Evolutionary conservation across 1,140 invertebrate genomes (phyloP).

Genomic region (Latrodectus geometricus): DNA sequence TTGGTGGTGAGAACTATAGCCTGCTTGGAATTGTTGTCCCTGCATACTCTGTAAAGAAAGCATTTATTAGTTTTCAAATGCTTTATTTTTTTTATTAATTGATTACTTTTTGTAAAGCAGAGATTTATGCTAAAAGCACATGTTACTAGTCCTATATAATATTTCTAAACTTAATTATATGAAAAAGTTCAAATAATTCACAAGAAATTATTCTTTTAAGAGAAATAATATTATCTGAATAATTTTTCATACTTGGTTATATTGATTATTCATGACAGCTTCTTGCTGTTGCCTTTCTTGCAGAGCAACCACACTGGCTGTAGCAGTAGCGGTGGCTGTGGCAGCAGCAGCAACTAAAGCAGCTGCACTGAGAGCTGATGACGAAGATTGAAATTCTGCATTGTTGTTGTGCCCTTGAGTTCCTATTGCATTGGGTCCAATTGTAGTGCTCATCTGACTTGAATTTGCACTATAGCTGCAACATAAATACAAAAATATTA

Average conservation of each 20-base stretch:
- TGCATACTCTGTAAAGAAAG: slow-evolving; percentile 45
- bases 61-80: too few species aligned
- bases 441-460: slow-evolving; percentile 33
- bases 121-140: too few species aligned
- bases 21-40: slow-evolving; percentile 56
- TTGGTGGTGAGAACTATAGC: slow-evolving; percentile 43
- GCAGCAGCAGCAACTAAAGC: slow-evolving; percentile 77
- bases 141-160: too few species aligned
- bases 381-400: slow-evolving; percentile 67
- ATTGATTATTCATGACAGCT: slow-evolving; percentile 73
- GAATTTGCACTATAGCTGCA: slow-evolving; percentile 50
- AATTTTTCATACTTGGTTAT: slow-evolving; percentile 72
- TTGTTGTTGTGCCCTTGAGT: slow-evolving; percentile 29
- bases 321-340: slow-evolving; percentile 79
- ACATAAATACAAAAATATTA: not conserved
- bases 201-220: too few species aligned
- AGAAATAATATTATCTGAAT: too few species aligned
- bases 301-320: slow-evolving; percentile 80
- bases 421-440: slow-evolving; percentile 50
- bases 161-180: too few species aligned
- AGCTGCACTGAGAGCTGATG: slow-evolving; percentile 75
- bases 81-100: too few species aligned
- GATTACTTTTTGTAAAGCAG: too few species aligned
- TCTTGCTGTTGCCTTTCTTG: slow-evolving; percentile 75
- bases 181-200: too few species aligned